Base-by-base conservation (phyloP, 2,797 vertebrate species). In the Zenarchopterus dispar region DNA sequence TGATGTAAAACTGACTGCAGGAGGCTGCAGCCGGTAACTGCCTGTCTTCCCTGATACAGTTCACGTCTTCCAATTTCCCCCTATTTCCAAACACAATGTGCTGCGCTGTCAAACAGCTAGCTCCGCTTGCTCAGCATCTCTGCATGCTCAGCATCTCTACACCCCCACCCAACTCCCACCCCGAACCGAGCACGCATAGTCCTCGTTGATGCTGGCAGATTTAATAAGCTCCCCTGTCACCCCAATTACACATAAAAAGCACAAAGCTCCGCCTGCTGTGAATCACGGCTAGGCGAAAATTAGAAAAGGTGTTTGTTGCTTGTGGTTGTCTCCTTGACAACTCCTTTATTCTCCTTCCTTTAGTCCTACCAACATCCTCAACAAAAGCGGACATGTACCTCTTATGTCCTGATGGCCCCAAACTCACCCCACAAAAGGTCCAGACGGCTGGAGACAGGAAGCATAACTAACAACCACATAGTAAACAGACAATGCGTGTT, bases 151-250 rank as follows among this genome's bases (percentile, higher is more conserved):
- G 47, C 23, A 8, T 19, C 19, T 17, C n/a, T 9, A 8, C 31
- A 7, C 33, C 8, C 53, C 23, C 11, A 31, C 26, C 24, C 31
- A n/a, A n/a, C n/a, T 9, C 9, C 6, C 16, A 19, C 70, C 39
- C 26, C 50, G 41, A 28, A 48, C 45, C 65, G 44, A 52, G 70
- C 21, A 51, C 23, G 26, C 54, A 43, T 3, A 72, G 22, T 46
- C 62, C 57, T 60, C 11, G 21, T 76, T 77, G 66, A 66, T 62
- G 73, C 62, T 77, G 61, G 73, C 58, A 72, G 57, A 77, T 82
- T 88, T 84, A 84, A 90, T 84, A 87, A 81, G 62, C 75, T 85
- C 84, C 83, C 69, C 66, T 42, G 69, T 70, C 65, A 68, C 61
- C 62, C 49, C 54, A 26, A 70, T 72, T 56, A 64, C 52, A 59